Evolutionary conservation across 2,113 vertebrate genomes (phyloP), one percentile per base, ranked within the genome.

Genomic region (Trachemys scripta): DNA sequence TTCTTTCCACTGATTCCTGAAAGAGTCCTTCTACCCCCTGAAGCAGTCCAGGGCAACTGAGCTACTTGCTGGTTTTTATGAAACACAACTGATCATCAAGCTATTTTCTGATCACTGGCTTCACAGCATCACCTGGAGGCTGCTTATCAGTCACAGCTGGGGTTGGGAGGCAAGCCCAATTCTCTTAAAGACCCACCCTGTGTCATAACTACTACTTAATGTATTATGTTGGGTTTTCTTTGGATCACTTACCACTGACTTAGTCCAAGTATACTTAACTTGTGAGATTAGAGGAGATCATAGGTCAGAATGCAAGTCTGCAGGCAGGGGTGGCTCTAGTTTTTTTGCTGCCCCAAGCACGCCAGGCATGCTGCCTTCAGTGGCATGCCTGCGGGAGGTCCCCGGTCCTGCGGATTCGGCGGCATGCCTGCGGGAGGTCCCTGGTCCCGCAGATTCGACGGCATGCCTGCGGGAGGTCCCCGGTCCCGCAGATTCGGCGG

Each of bases 61-160:
- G 93, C 83, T 84, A 89, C 93, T 93, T 90, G 82, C 85, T 93
- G 47, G 10, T 50, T 93, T 95, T 93, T 51, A 89, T 91, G 90
- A 89, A 90, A 89, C 84, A 49, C 59, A 95, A 82, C 56, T 93
- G 87, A 72, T 80, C 47, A n/a, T 93, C 89, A 89, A 92, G 83
- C 13, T 51, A 89, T 38, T 38, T 82, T 27, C 81, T 94, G 65
- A 87, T 94, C 54, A 80, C 76, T 53, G 42, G 90, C 56, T 85
- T 95, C 82, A 50, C 69, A 92, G 78, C 69, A 93, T 25, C 92
- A 86, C 54, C 47, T 76, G 59, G 65, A 85, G 53, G 29, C 7
- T 31, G 29, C 59, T 62, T 13, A 62, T 62, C 59, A 89, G 79
- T 76, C 69, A 75, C 0, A 72, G 20, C 25, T 72, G 45, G 53